Evolutionary conservation across 2,888 invertebrate species (phyloP), one percentile per base, ranked within the genome.

Genomic region (Baccha elongata): DNA sequence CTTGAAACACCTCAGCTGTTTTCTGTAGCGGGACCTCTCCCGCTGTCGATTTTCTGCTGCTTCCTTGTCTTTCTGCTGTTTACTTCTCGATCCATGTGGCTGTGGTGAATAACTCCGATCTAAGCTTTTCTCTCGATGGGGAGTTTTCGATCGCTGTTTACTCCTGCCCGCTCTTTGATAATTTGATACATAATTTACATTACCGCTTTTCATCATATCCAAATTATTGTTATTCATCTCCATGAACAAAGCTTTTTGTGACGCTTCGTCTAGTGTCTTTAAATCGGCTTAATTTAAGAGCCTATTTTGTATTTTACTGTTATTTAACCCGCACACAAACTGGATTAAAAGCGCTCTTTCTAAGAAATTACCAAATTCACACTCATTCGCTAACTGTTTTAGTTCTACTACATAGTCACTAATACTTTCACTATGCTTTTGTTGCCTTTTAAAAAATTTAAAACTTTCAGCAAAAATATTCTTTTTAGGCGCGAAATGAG

Each of bases 401-500:
- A 64, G 13, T 8, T 64, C 64, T 1, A 64, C 37, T 21, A 64
- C 32, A 6, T 48, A 65, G 11, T 40, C 50, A 1, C 21, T 23
- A 15, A 50, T 35, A 7, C 15, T 11, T 15, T 65, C 64, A 50
- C n/a, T 10, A 0, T 21, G 21, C 6, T 15, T 13, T 3, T 53
- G 67, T 4, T 42, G 40, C 1, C 65, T 17, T 13, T 67, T 67
- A 8, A 48, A 48, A 10, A 64, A 48, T 15, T 64, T 46, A 17
- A 37, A 37, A 1, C 23, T 23, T 40, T 65, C 65, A 0, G 10
- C 29, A 1, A 32, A 29, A 10, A 8, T 44, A 11, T 67, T 53
- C 19, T 53, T 53, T 15, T 67, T 67, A 3, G 53, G 67, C 42
- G 42, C 53, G 32, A 67, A 67, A 32, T 53, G 32, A 10, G 29